Evolutionary conservation across 1,140 invertebrate genomes (phyloP).

Genomic region (Cardiocondyla obscurior): DNA sequence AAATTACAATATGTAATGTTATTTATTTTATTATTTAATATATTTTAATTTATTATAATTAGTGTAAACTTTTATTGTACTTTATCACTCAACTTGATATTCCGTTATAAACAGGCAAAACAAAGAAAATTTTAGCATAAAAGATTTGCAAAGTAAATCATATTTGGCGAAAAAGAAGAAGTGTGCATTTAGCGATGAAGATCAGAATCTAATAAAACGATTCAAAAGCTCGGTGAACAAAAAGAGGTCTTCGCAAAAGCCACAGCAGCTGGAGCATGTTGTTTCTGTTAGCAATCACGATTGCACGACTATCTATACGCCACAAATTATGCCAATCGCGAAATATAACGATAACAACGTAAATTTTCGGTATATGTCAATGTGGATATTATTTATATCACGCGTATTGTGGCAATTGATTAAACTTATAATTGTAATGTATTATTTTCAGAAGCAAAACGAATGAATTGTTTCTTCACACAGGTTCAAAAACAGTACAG

Average conservation of each 20-base stretch:
- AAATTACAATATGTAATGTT: constrained; percentile 31
- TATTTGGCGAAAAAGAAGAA: constrained; percentile 17
- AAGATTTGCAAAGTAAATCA: background rate
- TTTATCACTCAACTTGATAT: background rate
- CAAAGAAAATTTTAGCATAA: constrained; percentile 30
- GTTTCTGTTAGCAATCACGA: background rate
- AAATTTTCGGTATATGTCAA: constrained; percentile 36
- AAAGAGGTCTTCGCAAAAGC: background rate
- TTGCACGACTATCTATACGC: background rate
- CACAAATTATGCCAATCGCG: background rate
- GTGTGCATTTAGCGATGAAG: constrained; percentile 40
- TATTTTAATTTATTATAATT: no score
- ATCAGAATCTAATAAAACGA: constrained; percentile 58
- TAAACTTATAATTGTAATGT: background rate
- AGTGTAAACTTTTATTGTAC: no score
- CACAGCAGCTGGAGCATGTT: background rate
- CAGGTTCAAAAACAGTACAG: background rate
- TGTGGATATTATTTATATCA: background rate
- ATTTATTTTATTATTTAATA: no score
- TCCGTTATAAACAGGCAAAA: constrained; percentile 5
- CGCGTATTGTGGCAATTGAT: background rate
- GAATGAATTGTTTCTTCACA: background rate
- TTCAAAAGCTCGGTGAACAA: constrained; percentile 52
- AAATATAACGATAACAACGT: background rate
- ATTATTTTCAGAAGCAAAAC: constrained; percentile 28